A percentile compares a stretch with the other conserved stretches of the same genome.
Conservation (phyloP, 2,888 invertebrate species). For the Ashinkailepas kermadecensis region DNA sequence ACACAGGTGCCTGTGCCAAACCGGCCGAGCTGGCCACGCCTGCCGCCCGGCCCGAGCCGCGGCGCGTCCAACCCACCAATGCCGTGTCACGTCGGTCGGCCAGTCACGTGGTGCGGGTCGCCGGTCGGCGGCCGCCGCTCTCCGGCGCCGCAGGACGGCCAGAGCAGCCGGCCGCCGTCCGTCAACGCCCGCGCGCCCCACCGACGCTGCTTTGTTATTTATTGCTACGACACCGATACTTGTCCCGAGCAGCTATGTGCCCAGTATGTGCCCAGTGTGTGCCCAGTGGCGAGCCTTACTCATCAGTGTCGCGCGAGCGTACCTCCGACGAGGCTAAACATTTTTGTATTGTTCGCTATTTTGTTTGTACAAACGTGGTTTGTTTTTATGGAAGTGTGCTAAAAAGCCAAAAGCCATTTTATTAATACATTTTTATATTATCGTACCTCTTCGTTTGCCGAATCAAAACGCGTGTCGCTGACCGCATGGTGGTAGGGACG, state of each 20-base stretch:
- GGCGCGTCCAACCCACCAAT: neutral
- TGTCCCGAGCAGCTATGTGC: conserved; percentile 7
- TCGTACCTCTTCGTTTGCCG: too few relatives aligned
- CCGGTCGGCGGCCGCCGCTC: neutral
- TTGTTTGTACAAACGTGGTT: conserved; percentile 21
- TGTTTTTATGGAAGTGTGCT: neutral
- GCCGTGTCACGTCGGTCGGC: neutral
- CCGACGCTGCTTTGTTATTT: neutral
- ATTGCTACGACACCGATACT: neutral
- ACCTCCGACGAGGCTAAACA: conserved; percentile 21
- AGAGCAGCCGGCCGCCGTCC: neutral
- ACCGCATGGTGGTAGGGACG: too few relatives aligned
- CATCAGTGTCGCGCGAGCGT: neutral
- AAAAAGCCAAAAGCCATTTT: conserved; percentile 20
- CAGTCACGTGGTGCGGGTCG: neutral
- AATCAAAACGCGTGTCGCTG: too few relatives aligned
- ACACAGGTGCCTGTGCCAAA: neutral
- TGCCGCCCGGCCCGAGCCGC: neutral
- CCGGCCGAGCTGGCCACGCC: neutral
- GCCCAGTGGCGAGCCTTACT: conserved; percentile 4
- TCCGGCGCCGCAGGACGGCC: neutral
- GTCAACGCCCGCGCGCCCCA: neutral
- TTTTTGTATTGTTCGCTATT: conserved; percentile 19
- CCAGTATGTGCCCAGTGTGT: neutral
- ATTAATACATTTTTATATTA: conserved; percentile 20